Evolutionary conservation across 2,113 vertebrate genomes (phyloP), one percentile per base, ranked within the genome.

Genomic region (Astur gentilis): DNA sequence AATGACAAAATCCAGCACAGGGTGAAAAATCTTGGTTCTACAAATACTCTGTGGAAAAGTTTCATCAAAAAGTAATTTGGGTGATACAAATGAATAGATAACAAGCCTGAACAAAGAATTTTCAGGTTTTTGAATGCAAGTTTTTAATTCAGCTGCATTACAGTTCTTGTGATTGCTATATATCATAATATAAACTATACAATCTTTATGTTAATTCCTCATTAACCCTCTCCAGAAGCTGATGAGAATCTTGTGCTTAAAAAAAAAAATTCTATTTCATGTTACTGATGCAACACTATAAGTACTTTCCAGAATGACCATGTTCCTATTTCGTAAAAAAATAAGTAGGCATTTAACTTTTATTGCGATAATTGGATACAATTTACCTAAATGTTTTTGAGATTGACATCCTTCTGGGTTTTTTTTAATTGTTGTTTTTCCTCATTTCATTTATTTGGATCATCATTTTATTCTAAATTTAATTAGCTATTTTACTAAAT

Each of bases 351-450:
- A 47, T 83, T 80, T 94, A 11, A 1, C 6, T 66, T 81, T 81
- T 54, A 62, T 27, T 62, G 8, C 16, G 36, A 36, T 58, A 62
- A 62, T 19, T 84, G 7, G 7, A 54, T 70, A 77, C 1, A 84
- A 58, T 49, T 77, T 83, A 61, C 26, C 18, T 36, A 87, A 49
- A 69, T 22, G 11, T 16, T 65, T 75, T 86, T 88, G 52, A 72
- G 13, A 45, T n/a, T 52, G 9, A 13, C 9, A 49, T 44, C 5
- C 1, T 20, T 42, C 12, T 73, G 12, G 2, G 2, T 1, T 16
- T 52, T 47, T 62, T 16, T 55, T 45, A 36, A 2, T 52, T 71
- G 13, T 54, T 72, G 1, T 29, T 67, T 82, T 85, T 64, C 42
- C 4, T 54, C 10, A 58, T 64, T 87, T 73, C 29, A 31, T 5